These are phyloP conservation scores for Antitype chi DNA, from an alignment of 2,888 invertebrate genomes.

Conservation along the genomic window DNA sequence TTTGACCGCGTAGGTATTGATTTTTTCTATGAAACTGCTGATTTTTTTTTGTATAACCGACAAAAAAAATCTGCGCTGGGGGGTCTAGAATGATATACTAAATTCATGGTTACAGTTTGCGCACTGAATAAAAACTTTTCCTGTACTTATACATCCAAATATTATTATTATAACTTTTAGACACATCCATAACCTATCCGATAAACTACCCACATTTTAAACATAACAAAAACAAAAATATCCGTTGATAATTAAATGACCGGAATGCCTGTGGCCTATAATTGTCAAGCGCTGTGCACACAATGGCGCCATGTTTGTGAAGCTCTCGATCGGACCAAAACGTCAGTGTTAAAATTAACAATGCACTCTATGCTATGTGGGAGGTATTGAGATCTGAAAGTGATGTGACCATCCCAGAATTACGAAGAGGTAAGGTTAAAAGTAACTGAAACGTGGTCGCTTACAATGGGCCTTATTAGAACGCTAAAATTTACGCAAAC, in stretches of 20 bases:
- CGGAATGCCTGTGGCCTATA: background rate
- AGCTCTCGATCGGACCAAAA: constrained; percentile 32
- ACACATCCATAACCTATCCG: background rate
- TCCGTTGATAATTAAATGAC: constrained; percentile 32
- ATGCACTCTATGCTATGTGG: background rate
- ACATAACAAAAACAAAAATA: constrained; percentile 18
- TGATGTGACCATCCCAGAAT: background rate
- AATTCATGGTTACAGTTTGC: too few species aligned
- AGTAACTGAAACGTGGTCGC: too few species aligned
- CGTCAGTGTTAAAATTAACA: constrained; percentile 31
- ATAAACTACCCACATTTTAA: background rate
- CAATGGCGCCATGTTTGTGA: constrained; percentile 43
- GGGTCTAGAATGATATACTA: too few species aligned
- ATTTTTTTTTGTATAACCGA: too few species aligned
- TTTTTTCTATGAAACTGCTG: too few species aligned
- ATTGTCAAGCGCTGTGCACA: constrained; percentile 26
- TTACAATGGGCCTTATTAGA: too few species aligned
- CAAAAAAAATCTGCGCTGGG: too few species aligned
- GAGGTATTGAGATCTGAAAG: background rate
- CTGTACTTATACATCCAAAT: background rate
- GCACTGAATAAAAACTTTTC: too few species aligned
- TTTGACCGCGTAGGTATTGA: too few species aligned
- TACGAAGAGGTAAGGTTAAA: background rate
- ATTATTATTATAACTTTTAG: background rate
- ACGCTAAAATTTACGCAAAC: too few species aligned